Evolutionary conservation across 2,113 vertebrate species (phyloP).

Genomic region (Trichechus manatus): DNA sequence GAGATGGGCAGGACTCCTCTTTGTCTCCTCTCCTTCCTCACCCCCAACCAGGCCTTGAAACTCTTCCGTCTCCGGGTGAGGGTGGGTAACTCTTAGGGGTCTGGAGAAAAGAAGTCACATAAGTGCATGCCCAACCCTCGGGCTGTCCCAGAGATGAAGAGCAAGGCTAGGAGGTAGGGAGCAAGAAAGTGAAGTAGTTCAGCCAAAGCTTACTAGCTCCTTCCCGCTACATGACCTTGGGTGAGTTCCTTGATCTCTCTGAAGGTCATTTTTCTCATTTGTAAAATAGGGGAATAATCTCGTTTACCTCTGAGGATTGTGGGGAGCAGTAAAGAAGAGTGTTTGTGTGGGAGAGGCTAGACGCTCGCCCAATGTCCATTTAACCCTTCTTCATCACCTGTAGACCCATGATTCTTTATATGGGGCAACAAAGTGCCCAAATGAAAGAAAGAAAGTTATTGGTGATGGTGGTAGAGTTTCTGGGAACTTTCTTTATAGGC

Average conservation of each 20-base stretch:
- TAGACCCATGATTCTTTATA: not conserved
- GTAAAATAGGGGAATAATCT: not conserved
- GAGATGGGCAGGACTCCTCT: not conserved
- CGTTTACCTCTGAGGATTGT: not conserved
- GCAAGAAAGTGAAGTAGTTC: not conserved
- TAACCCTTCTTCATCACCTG: not conserved
- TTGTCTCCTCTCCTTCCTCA: not conserved
- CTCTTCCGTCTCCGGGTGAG: not conserved
- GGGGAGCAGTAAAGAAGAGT: not conserved
- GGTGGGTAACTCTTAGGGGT: not conserved
- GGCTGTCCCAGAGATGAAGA: not conserved
- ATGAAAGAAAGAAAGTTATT: not conserved
- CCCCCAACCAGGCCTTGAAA: not conserved
- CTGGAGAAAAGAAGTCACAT: not conserved
- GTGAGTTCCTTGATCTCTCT: not conserved
- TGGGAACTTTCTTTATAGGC: not conserved
- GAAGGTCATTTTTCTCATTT: not conserved
- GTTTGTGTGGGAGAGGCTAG: not conserved
- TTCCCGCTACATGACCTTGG: not conserved
- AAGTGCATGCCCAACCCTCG: not conserved
- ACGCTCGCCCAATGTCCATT: not conserved
- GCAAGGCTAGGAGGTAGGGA: not conserved
- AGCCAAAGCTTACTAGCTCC: not conserved
- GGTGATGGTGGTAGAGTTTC: not conserved
- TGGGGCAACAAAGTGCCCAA: not conserved